These are phyloP conservation scores for Noctilio leporinus DNA, from an alignment of 2,113 vertebrate genomes.

Conservation along the genomic window DNA sequence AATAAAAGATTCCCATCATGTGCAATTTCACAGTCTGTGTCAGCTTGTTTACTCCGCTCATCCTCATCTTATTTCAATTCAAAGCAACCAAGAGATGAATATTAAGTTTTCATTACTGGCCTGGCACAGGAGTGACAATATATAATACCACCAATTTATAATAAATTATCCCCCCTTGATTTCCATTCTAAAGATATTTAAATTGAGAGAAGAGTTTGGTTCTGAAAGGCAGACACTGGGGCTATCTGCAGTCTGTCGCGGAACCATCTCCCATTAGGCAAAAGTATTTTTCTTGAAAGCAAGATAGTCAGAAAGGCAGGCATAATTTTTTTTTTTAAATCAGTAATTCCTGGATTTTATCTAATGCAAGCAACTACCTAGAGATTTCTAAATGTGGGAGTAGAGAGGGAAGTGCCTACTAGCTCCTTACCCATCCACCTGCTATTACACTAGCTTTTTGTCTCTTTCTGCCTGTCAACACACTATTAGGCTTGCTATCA, in stretches of 20 bases:
- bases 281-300: neutral
- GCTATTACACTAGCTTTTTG: slow-evolving; percentile 10
- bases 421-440: neutral
- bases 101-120: slow-evolving; percentile 78
- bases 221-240: neutral
- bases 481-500: slow-evolving; percentile 60
- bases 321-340: neutral
- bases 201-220: neutral
- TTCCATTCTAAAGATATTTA: neutral
- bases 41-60: slow-evolving; percentile 74
- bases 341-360: neutral
- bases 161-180: neutral
- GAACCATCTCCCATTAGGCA: neutral
- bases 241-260: neutral
- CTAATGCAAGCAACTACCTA: neutral
- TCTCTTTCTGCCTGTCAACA: slow-evolving; percentile 58
- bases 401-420: neutral
- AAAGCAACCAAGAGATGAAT: slow-evolving; percentile 81
- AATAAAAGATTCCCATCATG: slow-evolving; percentile 66
- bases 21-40: slow-evolving; percentile 82
- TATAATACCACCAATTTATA: neutral
- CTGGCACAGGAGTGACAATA: neutral
- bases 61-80: slow-evolving; percentile 80
- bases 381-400: neutral
- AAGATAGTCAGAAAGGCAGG: neutral